phyloP scores from a whole-genome alignment of 2,888 invertebrate species.

The Agriopis aurantiaria region DNA sequence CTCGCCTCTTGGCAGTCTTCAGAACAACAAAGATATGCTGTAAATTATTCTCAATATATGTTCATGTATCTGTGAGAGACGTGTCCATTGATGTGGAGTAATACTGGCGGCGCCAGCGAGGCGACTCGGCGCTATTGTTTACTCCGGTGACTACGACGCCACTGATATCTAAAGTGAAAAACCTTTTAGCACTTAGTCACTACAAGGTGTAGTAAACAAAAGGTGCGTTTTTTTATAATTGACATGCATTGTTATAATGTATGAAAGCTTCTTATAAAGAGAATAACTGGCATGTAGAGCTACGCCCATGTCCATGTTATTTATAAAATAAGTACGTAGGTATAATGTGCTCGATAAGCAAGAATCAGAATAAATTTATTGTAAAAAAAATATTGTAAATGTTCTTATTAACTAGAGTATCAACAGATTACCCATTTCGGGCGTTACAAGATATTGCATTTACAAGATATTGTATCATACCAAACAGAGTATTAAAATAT shows the following conservation, averaged over 20 bases:
- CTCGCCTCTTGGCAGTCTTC: slow-evolving; percentile 58
- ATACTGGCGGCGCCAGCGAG: slow-evolving; percentile 72
- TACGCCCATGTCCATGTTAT: too few relatives aligned
- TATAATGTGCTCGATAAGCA: too few relatives aligned
- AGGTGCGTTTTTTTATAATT: slow-evolving; percentile 25
- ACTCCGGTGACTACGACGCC: slow-evolving; percentile 40
- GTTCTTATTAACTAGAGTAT: too few relatives aligned
- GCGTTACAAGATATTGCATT: too few relatives aligned
- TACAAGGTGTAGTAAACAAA: slow-evolving; percentile 22
- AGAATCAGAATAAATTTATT: too few relatives aligned
- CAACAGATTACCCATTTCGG: too few relatives aligned
- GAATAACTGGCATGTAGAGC: background rate
- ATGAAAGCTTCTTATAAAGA: slow-evolving; percentile 2
- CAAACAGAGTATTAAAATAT: slow-evolving; percentile 19
- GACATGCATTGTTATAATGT: background rate
- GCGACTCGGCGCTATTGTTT: slow-evolving; percentile 65
- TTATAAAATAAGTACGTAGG: background rate
- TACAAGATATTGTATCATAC: slow-evolving; percentile 11
- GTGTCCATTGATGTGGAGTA: slow-evolving; percentile 64
- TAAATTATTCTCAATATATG: slow-evolving; percentile 63
- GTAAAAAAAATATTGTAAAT: too few relatives aligned
- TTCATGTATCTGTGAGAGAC: slow-evolving; percentile 65
- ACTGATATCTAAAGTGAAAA: slow-evolving; percentile 52
- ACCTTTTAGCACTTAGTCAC: slow-evolving; percentile 47
- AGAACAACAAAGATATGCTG: slow-evolving; percentile 55